Percentiles rank a stretch among this genome's conserved stretches.
These are phyloP conservation scores for Hypomecis punctinalis DNA, from an alignment of 2,888 invertebrate species.

Conservation along the genomic window DNA sequence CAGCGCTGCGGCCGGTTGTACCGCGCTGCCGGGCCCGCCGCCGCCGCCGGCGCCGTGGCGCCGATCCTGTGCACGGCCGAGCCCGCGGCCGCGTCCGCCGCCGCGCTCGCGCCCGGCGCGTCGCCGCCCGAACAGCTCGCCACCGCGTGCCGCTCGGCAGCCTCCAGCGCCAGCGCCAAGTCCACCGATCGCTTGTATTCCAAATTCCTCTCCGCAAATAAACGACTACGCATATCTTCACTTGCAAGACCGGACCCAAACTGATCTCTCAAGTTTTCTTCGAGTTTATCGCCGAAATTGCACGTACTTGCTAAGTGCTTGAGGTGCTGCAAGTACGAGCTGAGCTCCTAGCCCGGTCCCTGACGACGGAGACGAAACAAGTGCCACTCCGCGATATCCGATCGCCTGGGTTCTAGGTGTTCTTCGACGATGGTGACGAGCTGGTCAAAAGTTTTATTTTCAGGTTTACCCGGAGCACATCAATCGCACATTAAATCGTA, in stretches of 20 bases:
- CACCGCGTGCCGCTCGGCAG: slow-evolving; percentile 44
- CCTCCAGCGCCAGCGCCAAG: slow-evolving; percentile 38
- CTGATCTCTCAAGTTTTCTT: slow-evolving; percentile 41
- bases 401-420: slow-evolving; percentile 42
- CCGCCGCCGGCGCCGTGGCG: background rate
- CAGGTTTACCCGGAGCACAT: slow-evolving; percentile 43
- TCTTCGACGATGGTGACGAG: slow-evolving; percentile 31
- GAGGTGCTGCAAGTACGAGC: slow-evolving; percentile 34
- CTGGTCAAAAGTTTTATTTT: slow-evolving; percentile 35
- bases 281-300: slow-evolving; percentile 40
- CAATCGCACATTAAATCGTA: too few relatives aligned
- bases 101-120: slow-evolving; percentile 28
- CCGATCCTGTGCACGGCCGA: background rate
- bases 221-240: too few relatives aligned
- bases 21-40: background rate
- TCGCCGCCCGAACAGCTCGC: slow-evolving; percentile 47
- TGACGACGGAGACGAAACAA: slow-evolving; percentile 42
- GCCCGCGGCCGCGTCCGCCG: background rate
- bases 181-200: too few relatives aligned
- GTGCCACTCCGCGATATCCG: slow-evolving; percentile 44
- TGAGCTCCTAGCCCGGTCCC: slow-evolving; percentile 30
- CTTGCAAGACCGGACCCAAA: too few relatives aligned
- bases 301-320: slow-evolving; percentile 42
- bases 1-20: background rate
- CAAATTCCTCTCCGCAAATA: too few relatives aligned